Percentiles rank a stretch among this genome's conserved stretches.
These are phyloP conservation scores for Philhelius pedissequus DNA, from an alignment of 2,888 invertebrate species.

Conservation along the genomic window DNA sequence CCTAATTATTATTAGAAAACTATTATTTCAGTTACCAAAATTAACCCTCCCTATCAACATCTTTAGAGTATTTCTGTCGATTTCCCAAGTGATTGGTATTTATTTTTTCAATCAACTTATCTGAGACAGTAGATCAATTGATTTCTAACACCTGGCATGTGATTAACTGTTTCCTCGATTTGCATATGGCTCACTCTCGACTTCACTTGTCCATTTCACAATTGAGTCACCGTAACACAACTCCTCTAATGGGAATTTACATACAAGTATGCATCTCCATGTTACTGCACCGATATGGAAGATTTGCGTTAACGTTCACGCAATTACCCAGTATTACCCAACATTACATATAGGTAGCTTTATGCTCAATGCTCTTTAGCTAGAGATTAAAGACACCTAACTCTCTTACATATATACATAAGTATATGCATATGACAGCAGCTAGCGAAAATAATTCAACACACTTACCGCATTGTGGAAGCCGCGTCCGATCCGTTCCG, in stretches of 20 bases:
- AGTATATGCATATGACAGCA: too few species aligned
- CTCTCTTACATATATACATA: slow-evolving; percentile 5
- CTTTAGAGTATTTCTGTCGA: background rate
- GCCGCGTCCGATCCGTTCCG: slow-evolving; percentile 90
- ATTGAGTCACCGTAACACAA: background rate
- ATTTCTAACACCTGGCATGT: slow-evolving; percentile 14
- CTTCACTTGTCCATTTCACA: slow-evolving; percentile 13
- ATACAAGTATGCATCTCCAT: background rate
- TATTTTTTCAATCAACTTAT: background rate
- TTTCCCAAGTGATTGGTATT: background rate
- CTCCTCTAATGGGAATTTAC: background rate
- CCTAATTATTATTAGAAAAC: too few species aligned
- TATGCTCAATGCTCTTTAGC: background rate
- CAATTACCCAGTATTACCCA: slow-evolving; percentile 34
- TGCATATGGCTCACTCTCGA: background rate
- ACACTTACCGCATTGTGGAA: slow-evolving; percentile 90
- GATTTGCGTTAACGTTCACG: slow-evolving; percentile 10
- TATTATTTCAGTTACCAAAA: background rate
- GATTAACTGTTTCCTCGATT: slow-evolving; percentile 7
- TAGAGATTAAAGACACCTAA: slow-evolving; percentile 39
- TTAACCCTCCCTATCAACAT: background rate
- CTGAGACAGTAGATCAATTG: background rate
- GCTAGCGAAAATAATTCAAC: slow-evolving; percentile 20
- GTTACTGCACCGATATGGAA: background rate
- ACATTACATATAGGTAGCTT: background rate